Evolutionary conservation across 2,888 invertebrate species (phyloP).

Genomic region (Papilio elwesi): DNA sequence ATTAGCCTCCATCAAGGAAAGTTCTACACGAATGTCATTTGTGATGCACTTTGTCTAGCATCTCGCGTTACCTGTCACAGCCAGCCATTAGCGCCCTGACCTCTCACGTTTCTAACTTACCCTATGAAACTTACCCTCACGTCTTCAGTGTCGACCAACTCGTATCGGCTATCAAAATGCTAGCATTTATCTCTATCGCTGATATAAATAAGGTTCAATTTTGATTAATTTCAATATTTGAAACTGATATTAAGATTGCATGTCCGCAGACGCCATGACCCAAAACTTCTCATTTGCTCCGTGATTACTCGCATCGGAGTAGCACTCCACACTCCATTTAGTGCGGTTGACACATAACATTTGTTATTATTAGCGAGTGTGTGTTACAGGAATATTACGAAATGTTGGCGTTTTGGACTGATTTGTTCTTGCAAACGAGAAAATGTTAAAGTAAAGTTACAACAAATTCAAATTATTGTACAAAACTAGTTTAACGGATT

Average conservation of each 20-base stretch:
- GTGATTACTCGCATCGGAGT: constrained; percentile 70
- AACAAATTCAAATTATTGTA: background rate
- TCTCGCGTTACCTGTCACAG: constrained; percentile 80
- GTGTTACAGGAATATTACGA: constrained; percentile 57
- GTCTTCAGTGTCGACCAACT: constrained; percentile 63
- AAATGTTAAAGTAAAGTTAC: background rate
- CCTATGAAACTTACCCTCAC: constrained; percentile 70
- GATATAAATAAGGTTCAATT: constrained; percentile 55
- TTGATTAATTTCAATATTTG: constrained; percentile 46
- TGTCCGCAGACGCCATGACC: constrained; percentile 58
- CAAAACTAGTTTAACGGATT: too few species aligned
- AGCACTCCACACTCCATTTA: constrained; percentile 46
- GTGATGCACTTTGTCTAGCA: constrained; percentile 78
- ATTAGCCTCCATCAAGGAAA: constrained; percentile 61
- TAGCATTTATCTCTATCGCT: constrained; percentile 43
- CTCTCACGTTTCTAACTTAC: constrained; percentile 67
- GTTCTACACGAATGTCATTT: constrained; percentile 54
- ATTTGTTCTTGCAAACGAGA: constrained; percentile 44
- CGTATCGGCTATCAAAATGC: constrained; percentile 52
- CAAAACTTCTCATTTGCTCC: constrained; percentile 78
- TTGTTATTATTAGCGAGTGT: constrained; percentile 69
- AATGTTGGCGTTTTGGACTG: constrained; percentile 55
- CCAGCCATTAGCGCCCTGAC: constrained; percentile 78
- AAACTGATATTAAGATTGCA: constrained; percentile 45
- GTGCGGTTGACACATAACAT: constrained; percentile 69